phyloP scores from a whole-genome alignment of 2,113 vertebrate species.

The Meleagris gallopavo region DNA sequence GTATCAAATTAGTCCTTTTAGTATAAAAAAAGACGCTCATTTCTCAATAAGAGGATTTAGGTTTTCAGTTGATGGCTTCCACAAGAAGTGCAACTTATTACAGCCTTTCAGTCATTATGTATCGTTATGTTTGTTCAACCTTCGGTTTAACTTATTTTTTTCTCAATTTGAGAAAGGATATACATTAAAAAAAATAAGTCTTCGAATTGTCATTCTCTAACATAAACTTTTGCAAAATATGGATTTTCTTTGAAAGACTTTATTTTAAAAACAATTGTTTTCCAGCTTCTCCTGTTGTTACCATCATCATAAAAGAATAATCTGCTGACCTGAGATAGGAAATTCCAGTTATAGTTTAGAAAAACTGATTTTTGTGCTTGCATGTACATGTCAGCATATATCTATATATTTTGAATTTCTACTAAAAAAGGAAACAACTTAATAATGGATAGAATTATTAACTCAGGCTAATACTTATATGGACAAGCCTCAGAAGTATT shows the following conservation, averaged over 20 bases:
- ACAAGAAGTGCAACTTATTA: background rate
- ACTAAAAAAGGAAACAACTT: background rate
- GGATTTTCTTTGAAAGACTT: background rate
- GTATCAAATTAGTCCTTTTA: slow-evolving; percentile 74
- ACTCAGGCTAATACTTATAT: background rate
- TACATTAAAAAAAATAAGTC: background rate
- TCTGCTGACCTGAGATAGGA: background rate
- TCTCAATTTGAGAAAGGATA: background rate
- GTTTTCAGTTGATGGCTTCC: background rate
- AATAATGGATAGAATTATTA: background rate
- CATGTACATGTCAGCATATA: rapidly evolving
- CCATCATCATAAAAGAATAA: background rate
- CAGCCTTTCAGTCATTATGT: background rate
- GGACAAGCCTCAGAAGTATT: background rate
- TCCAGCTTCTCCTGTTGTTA: background rate
- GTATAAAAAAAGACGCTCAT: background rate
- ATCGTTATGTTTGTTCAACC: background rate
- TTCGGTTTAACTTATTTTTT: slow-evolving; percentile 36
- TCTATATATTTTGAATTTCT: background rate
- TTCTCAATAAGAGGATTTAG: slow-evolving; percentile 22
- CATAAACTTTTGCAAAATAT: background rate
- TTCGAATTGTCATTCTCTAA: slow-evolving; percentile 1
- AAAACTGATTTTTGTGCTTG: background rate
- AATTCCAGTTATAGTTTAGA: background rate
- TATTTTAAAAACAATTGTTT: background rate